Evolutionary conservation across 1,140 invertebrate genomes (phyloP).

Genomic region (Trichomalopsis sarcophagae): DNA sequence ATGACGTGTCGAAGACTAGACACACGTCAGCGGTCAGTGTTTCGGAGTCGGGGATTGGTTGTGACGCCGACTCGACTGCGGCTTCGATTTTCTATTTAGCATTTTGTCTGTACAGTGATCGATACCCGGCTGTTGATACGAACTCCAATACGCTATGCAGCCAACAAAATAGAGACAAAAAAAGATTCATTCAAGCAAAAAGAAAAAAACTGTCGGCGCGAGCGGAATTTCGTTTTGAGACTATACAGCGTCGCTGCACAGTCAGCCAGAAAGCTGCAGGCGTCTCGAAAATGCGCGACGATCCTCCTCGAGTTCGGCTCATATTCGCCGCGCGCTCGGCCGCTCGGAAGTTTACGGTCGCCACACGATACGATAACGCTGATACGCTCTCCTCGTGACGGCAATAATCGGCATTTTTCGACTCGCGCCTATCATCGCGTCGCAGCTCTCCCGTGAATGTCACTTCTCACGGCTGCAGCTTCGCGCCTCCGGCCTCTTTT

Average conservation of each 20-base stretch:
- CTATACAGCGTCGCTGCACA: neutral
- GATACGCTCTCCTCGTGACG: conserved; percentile 9
- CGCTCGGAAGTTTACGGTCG: conserved; percentile 25
- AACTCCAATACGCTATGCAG: too few species aligned
- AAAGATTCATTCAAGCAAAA: neutral
- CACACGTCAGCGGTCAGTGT: conserved; percentile 29
- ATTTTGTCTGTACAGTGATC: too few species aligned
- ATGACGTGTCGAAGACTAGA: conserved; percentile 27
- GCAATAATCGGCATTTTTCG: conserved; percentile 25
- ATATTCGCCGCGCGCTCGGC: neutral
- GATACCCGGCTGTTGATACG: too few species aligned
- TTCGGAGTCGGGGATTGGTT: neutral
- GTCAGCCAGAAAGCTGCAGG: neutral
- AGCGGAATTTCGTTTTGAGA: neutral
- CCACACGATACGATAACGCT: conserved; percentile 38
- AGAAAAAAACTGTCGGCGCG: neutral
- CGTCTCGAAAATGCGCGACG: neutral
- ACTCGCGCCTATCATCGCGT: neutral
- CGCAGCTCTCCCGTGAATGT: neutral
- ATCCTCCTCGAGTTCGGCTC: neutral
- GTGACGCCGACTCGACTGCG: neutral
- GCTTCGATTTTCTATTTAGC: too few species aligned
- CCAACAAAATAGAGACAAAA: neutral
- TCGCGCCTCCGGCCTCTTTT: neutral
- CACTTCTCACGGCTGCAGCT: neutral